Evolutionary conservation across 2,888 invertebrate species (phyloP), one percentile per base, ranked within the genome.

Genomic region (Sepiola atlantica): DNA sequence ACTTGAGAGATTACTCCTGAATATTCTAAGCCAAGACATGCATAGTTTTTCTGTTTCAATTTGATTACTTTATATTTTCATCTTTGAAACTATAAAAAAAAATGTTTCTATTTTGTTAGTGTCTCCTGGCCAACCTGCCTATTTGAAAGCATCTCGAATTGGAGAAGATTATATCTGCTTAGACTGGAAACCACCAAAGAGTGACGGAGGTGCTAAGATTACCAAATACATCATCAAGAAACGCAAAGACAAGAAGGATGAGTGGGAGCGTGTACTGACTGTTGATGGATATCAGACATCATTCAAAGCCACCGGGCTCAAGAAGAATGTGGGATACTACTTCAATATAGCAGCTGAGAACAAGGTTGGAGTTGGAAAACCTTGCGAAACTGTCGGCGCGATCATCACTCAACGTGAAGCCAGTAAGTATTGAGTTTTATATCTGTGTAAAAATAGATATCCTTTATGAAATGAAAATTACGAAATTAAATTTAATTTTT

Each of bases 241-340:
- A 90, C 95, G 95, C 90, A 95, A 95, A 90, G 95, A 95, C 54
- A 93, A 55, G 55, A 61, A 55, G 1, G 95, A 95, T 35, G 61
- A 99, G 95, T 96, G 96, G 96, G 98, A 99, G 97, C 98, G 98
- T 94, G 99, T 99, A 95, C 98, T 98, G 97, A 98, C 98, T 96
- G 99, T 99, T 98, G 99, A 99, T 97, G 94, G 95, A 32, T 95
- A 95, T 94, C 96, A 97, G 77, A 96, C 96, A 18, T 96, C 95
- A 24, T 97, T 96, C 96, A 97, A 96, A 94, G 96, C 97, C n/a
- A 96, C 96, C 2, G 96, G 96, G 14, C 96, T 97, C 54, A 96
- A 96, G 90, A 96, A 96, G 92, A 97, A 97, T 90, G 95, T 96
- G 0, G 97, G 97, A 93, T 97, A 97, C 94, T 96, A 97, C 95